Percentiles rank a stretch among this genome's conserved stretches.
Evolutionary conservation across 2,888 invertebrate species (phyloP).

Genomic region (Pogonocherus hispidulus): DNA sequence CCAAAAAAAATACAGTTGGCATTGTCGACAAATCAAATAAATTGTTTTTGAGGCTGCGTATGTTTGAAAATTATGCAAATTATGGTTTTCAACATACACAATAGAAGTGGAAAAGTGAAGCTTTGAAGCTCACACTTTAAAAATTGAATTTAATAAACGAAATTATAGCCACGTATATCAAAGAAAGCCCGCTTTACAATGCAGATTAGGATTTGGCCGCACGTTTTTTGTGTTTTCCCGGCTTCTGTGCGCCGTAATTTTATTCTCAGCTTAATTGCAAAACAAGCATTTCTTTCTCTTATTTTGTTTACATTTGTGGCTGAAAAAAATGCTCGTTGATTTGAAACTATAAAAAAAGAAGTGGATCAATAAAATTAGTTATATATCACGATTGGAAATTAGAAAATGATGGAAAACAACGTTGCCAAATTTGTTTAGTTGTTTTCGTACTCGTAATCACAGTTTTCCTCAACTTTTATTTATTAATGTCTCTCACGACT

Average conservation of each 20-base stretch:
- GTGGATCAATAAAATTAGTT: too few relatives aligned
- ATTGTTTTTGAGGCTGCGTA: too few relatives aligned
- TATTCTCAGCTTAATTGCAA: not conserved
- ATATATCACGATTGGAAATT: too few relatives aligned
- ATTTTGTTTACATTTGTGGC: not conserved
- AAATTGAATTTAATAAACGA: not conserved
- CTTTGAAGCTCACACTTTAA: slow-evolving; percentile 55
- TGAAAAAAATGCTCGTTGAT: not conserved
- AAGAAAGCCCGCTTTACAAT: not conserved
- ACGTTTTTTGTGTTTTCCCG: not conserved
- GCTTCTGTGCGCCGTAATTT: not conserved
- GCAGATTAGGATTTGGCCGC: not conserved
- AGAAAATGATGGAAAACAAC: too few relatives aligned
- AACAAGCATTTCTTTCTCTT: not conserved
- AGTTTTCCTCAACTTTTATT: too few relatives aligned
- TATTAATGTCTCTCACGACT: too few relatives aligned
- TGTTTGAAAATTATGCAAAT: too few relatives aligned
- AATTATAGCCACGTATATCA: slow-evolving; percentile 4
- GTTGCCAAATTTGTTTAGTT: too few relatives aligned
- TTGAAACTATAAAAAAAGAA: too few relatives aligned
- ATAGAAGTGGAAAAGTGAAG: not conserved
- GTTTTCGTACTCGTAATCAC: too few relatives aligned
- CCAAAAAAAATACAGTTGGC: too few relatives aligned
- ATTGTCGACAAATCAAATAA: too few relatives aligned
- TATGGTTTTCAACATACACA: not conserved